These are phyloP conservation scores for Rhincodon typus DNA, from an alignment of 2,797 vertebrate species.

Conservation along the genomic window DNA sequence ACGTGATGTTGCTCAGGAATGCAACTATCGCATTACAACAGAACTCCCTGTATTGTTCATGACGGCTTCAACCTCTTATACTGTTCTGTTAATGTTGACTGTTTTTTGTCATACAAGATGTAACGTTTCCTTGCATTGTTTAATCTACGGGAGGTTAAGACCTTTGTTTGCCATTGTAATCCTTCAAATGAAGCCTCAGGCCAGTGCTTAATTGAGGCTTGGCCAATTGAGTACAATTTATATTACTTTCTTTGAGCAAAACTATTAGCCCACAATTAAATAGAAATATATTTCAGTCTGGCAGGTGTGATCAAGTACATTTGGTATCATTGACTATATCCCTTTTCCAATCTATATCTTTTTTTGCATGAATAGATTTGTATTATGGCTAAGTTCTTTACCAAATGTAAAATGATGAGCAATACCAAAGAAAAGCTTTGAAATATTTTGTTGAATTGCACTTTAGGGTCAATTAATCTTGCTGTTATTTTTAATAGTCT, in stretches of 20 bases:
- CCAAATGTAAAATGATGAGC: neutral
- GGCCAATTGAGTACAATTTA: neutral
- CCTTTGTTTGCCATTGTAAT: neutral
- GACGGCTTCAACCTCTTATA: neutral
- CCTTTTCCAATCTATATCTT: neutral
- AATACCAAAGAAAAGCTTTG: neutral
- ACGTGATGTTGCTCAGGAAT: too few species aligned
- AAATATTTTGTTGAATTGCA: neutral
- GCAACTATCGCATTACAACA: too few species aligned
- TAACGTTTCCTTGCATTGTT: neutral
- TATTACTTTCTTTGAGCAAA: neutral
- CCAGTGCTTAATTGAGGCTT: neutral
- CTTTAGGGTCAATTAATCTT: neutral
- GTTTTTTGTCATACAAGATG: neutral
- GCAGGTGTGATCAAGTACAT: neutral
- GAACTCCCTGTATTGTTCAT: neutral
- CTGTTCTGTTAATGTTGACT: neutral
- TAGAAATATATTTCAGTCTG: constrained; percentile 1
- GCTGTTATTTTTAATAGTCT: neutral
- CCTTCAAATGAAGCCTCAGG: neutral
- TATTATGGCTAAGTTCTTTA: neutral
- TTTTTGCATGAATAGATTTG: neutral
- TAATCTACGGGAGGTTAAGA: neutral
- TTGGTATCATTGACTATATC: neutral
- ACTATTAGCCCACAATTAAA: neutral